A percentile compares a stretch with the other conserved stretches of the same genome.
Evolutionary conservation across 2,797 vertebrate genomes (phyloP).

Genomic region (Chelon labrosus): DNA sequence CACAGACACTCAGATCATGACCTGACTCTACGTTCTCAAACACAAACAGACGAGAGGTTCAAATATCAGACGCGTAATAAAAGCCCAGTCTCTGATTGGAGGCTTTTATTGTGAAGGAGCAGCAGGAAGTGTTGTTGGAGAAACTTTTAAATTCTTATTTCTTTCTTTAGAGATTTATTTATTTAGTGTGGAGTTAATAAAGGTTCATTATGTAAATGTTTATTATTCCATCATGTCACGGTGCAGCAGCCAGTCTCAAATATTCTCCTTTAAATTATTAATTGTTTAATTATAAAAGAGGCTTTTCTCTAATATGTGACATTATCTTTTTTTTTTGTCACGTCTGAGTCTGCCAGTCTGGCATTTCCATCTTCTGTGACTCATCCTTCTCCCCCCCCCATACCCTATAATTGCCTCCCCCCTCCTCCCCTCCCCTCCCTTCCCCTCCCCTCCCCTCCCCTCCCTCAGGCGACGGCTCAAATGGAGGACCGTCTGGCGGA

Average conservation of each 20-base stretch:
- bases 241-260: background rate
- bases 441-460: background rate
- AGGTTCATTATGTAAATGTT: too few species aligned
- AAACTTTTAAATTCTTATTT: background rate
- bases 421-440: too few species aligned
- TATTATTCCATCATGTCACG: too few species aligned
- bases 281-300: background rate
- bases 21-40: too few species aligned
- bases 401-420: background rate
- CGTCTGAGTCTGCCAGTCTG: slow-evolving; percentile 7
- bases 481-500: slow-evolving; percentile 97
- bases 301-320: background rate
- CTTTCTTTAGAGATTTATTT: too few species aligned
- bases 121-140: background rate
- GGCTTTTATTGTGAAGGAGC: slow-evolving; percentile 6
- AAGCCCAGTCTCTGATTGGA: too few species aligned
- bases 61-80: too few species aligned
- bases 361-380: slow-evolving; percentile 33
- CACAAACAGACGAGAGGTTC: too few species aligned
- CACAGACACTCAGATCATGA: background rate
- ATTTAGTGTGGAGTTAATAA: too few species aligned
- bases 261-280: background rate
- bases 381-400: slow-evolving; percentile 19
- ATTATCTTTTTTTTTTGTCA: slow-evolving; percentile 2
- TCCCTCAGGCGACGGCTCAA: slow-evolving; percentile 92